A percentile compares a stretch with the other conserved stretches of the same genome.
These are phyloP conservation scores for Meleagris gallopavo DNA, from an alignment of 2,113 vertebrate genomes.

Conservation along the genomic window DNA sequence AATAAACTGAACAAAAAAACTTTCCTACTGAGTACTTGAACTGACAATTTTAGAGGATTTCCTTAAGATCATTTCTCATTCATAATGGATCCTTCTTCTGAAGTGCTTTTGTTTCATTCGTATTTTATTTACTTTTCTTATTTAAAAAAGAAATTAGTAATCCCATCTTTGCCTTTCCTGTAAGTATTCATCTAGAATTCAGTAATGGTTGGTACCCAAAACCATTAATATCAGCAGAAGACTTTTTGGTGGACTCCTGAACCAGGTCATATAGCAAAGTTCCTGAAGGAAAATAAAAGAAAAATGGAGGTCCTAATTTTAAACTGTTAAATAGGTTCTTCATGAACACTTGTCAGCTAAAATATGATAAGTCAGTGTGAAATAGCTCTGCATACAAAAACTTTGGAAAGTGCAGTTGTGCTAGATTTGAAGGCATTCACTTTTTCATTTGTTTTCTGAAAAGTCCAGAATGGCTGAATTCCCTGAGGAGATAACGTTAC, in stretches of 20 bases:
- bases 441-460: neutral
- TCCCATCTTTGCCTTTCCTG: neutral
- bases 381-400: neutral
- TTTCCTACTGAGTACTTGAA: neutral
- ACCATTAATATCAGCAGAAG: neutral
- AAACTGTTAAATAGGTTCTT: neutral
- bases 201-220: neutral
- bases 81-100: neutral
- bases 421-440: neutral
- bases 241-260: neutral
- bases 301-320: neutral
- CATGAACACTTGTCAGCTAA: neutral
- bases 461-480: neutral
- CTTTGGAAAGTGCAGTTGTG: neutral
- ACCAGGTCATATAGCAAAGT: neutral
- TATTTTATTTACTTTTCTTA: slow-evolving; percentile 23
- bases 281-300: neutral
- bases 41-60: neutral
- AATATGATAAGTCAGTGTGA: neutral
- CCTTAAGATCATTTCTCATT: slow-evolving; percentile 11
- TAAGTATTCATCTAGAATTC: neutral
- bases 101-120: slow-evolving; percentile 8
- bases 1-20: neutral
- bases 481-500: neutral
- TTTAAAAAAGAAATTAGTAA: neutral